Percentiles rank a stretch among this genome's conserved stretches.
These are phyloP conservation scores for Indicator indicator DNA, from an alignment of 2,113 vertebrate genomes.

Conservation along the genomic window DNA sequence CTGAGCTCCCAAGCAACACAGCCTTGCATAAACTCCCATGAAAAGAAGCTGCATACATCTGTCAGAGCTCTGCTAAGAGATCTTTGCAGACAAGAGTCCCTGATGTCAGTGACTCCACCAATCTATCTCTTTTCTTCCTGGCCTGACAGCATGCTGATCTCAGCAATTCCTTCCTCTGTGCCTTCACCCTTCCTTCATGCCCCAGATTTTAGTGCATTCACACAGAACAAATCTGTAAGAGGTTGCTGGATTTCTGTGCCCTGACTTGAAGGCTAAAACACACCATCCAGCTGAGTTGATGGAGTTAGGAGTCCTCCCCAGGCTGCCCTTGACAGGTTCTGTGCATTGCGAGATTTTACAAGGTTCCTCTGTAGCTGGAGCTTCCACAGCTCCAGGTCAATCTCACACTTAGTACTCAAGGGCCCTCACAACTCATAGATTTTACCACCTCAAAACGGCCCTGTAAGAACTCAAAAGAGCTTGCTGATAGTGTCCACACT, in stretches of 20 bases:
- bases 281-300: background rate
- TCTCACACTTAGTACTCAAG: fast-evolving
- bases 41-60: background rate
- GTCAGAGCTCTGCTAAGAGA: background rate
- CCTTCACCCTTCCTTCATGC: background rate
- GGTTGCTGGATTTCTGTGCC: background rate
- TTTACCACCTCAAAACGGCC: background rate
- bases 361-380: background rate
- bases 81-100: background rate
- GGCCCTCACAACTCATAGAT: background rate
- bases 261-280: background rate
- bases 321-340: background rate
- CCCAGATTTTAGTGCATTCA: background rate
- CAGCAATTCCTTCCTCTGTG: background rate
- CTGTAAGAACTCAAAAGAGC: background rate
- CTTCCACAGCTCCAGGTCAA: background rate
- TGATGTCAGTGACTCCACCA: background rate
- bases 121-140: background rate
- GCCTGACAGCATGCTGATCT: background rate
- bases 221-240: background rate
- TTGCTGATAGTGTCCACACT: fast-evolving
- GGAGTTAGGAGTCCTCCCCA: background rate
- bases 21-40: background rate
- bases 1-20: background rate
- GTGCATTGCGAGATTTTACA: background rate